Evolutionary conservation across 2,797 vertebrate genomes (phyloP).

Genomic region (Heteromormyrus szaboi): DNA sequence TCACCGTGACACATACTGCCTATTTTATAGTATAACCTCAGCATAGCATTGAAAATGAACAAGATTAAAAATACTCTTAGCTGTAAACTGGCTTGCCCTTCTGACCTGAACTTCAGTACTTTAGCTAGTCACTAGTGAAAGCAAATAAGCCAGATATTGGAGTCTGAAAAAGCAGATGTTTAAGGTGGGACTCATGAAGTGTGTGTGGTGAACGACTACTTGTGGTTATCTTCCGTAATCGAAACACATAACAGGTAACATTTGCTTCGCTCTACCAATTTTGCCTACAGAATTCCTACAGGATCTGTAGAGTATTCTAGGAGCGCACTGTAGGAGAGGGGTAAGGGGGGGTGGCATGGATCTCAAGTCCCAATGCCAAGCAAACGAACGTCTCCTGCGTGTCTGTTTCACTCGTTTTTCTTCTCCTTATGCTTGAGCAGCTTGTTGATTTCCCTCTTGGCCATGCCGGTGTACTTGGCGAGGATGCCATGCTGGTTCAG

Average conservation of each 20-base stretch:
- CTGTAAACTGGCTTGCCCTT: not conserved
- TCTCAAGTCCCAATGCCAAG: not conserved
- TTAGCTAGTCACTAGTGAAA: not conserved
- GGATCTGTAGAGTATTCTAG: not conserved
- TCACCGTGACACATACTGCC: not conserved
- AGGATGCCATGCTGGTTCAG: constrained; percentile 71
- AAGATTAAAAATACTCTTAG: constrained; percentile 2
- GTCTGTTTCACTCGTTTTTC: constrained; percentile 61
- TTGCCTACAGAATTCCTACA: not conserved
- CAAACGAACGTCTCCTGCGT: not conserved
- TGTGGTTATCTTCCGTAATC: not conserved
- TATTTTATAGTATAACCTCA: not conserved
- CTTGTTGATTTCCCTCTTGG: constrained; percentile 72
- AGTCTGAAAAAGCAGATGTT: not conserved
- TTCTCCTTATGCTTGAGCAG: constrained; percentile 76
- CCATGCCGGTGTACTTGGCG: constrained; percentile 68
- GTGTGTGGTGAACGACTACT: not conserved
- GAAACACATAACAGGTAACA: not conserved
- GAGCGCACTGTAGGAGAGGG: not conserved
- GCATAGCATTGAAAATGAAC: constrained; percentile 17
- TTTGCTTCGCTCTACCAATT: not conserved
- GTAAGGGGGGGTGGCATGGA: too few relatives aligned
- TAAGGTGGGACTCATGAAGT: not conserved
- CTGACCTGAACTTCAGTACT: not conserved
- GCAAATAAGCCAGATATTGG: not conserved